Evolutionary conservation across 2,888 invertebrate genomes (phyloP).

Genomic region (Meghimatium bilineatum): DNA sequence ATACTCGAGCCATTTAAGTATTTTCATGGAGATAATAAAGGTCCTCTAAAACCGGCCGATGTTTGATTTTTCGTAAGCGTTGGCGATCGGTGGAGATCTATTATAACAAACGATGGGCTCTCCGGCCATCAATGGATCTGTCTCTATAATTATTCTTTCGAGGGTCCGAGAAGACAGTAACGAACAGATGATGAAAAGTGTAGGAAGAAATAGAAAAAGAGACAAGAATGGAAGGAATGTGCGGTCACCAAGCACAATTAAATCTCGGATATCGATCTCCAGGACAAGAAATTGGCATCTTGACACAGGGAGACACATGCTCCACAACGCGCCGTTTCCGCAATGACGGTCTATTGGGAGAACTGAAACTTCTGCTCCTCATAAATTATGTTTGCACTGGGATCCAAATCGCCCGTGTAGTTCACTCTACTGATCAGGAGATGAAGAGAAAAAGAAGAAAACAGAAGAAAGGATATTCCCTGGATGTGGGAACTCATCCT

Average conservation of each 20-base stretch:
- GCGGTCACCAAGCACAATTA: constrained; percentile 32
- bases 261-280: constrained; percentile 29
- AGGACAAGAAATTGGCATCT: constrained; percentile 28
- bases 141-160: constrained; percentile 33
- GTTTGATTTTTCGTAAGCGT: constrained; percentile 23
- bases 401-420: constrained; percentile 3
- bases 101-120: constrained; percentile 32
- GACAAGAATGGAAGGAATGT: not conserved
- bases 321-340: constrained; percentile 8
- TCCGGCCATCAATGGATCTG: constrained; percentile 25
- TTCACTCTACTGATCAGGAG: not conserved
- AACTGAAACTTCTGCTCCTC: constrained; percentile 27
- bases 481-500: not conserved
- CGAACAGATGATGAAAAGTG: constrained; percentile 23
- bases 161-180: constrained; percentile 32
- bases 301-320: constrained; percentile 5
- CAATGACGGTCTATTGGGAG: not conserved
- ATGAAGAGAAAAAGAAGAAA: not conserved
- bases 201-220: not conserved
- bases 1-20: constrained; percentile 36
- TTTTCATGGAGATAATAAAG: constrained; percentile 22
- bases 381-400: constrained; percentile 22
- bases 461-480: not conserved
- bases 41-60: constrained; percentile 19
- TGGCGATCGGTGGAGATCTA: constrained; percentile 35